Base-by-base conservation (phyloP, 2,113 vertebrate genomes). In the Sardina pilchardus region DNA sequence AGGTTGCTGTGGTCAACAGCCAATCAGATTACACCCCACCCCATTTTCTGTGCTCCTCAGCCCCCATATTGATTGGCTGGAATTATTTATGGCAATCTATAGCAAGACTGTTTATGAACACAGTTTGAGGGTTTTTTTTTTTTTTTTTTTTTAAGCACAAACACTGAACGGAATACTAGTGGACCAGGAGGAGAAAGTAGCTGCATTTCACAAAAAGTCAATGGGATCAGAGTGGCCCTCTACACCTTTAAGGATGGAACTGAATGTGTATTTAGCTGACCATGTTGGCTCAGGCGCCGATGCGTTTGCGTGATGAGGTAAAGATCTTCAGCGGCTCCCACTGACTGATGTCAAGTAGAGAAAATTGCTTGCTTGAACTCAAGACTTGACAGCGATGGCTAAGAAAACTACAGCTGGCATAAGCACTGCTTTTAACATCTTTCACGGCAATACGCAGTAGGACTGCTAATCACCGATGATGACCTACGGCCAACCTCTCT, bases 341-440 rank as follows among this genome's bases (percentile, higher is more conserved):
- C 53, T 82, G 47, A 78, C 47, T 14, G 24, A 19, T 19, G 43
- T 42, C 47, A 84, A 43, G 59, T 56, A 21, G 48, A 42, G 47
- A 43, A 85, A 39, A 82, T 44, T 39, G 71, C 67, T 87, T 84
- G 81, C 87, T 85, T 89, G 85, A 83, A 63, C 67, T 81, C 53
- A 59, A 59, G 81, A 34, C 71, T 81, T 81, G 81, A 85, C 85
- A 87, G 85, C 45, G 84, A 67, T 84, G 67, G 67, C 43, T 8
- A 45, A 56, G 39, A 75, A 59, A 80, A 87, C 59, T 45, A 17
- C 75, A 50, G 82, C 48, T 84, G 19, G 63, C 80, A 87, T 86
- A 86, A 87, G 82, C 42, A 71, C 47, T 50, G 88, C 78, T 59
- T 84, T 84, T 86, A 85, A 82, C 45, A 56, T 80, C 44, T 83